Conservation (phyloP, 2,888 invertebrate species). For the Melanophora roralis region DNA sequence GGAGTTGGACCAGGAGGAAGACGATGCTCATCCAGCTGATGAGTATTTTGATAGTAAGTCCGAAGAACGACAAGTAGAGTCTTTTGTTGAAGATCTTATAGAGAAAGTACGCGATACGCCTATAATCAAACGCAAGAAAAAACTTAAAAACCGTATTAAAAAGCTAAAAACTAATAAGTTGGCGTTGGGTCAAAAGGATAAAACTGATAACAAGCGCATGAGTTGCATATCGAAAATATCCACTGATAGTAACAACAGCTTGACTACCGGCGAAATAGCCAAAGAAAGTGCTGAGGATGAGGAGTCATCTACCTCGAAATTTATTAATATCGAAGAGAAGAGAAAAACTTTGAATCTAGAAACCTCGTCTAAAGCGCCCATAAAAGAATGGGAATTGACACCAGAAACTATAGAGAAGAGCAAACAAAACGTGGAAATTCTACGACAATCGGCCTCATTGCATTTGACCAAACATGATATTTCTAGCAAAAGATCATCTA, state of each 20-base stretch:
- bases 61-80: constrained; percentile 75
- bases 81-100: constrained; percentile 80
- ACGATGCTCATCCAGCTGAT: constrained; percentile 81
- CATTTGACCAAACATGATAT: constrained; percentile 66
- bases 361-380: constrained; percentile 67
- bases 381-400: constrained; percentile 71
- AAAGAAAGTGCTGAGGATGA: constrained; percentile 71
- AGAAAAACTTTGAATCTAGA: constrained; percentile 72
- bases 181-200: constrained; percentile 49
- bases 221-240: constrained; percentile 77
- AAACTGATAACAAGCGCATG: constrained; percentile 73
- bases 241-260: constrained; percentile 75
- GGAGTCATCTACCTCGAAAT: constrained; percentile 65
- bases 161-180: constrained; percentile 65
- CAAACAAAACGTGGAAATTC: constrained; percentile 76
- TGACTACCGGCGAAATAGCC: constrained; percentile 62
- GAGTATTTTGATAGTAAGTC: constrained; percentile 80
- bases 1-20: constrained; percentile 69
- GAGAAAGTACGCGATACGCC: constrained; percentile 78
- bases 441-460: constrained; percentile 74
- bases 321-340: constrained; percentile 75
- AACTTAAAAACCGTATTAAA: constrained; percentile 64
- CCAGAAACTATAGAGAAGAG: constrained; percentile 76
- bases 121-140: constrained; percentile 57
- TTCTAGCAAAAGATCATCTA: constrained; percentile 67